Conservation (phyloP, 53 echinoderm and acorn worm genomes). For the Henricia sp. region DNA sequence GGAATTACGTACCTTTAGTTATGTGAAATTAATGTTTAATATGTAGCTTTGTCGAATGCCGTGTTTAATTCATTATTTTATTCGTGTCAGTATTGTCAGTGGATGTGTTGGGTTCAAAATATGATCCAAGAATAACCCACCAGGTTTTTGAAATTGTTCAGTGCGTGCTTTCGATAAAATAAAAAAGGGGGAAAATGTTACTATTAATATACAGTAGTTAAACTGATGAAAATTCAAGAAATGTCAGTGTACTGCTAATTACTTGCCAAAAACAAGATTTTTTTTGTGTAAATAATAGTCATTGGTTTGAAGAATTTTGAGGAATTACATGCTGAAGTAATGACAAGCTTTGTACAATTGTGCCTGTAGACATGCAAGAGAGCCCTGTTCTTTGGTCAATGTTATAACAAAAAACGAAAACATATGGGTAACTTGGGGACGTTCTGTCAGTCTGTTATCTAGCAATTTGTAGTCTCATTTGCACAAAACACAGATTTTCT, state of each 20-base stretch:
- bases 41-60: slow-evolving; percentile 20
- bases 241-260: slow-evolving; percentile 57
- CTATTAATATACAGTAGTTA: slow-evolving; percentile 12
- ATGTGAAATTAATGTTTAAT: not conserved
- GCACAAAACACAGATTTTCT: slow-evolving; percentile 17
- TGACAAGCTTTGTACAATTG: slow-evolving; percentile 39
- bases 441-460: not conserved
- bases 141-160: slow-evolving; percentile 45
- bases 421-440: not conserved
- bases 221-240: not conserved
- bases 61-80: slow-evolving; percentile 46
- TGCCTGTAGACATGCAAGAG: slow-evolving; percentile 16
- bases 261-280: slow-evolving; percentile 52
- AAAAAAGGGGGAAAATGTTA: slow-evolving; percentile 2
- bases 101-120: not conserved
- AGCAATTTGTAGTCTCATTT: slow-evolving; percentile 14
- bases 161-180: slow-evolving; percentile 46
- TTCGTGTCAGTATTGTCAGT: slow-evolving; percentile 53
- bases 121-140: slow-evolving; percentile 33
- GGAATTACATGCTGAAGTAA: not conserved
- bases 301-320: slow-evolving; percentile 3
- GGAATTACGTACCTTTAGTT: not conserved
- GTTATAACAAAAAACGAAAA: not conserved
- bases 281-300: too few species aligned
- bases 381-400: slow-evolving; percentile 42